Percentiles rank a stretch among this genome's conserved stretches.
These are phyloP conservation scores for Agrochola circellaris DNA, from an alignment of 2,888 invertebrate genomes.

Conservation along the genomic window DNA sequence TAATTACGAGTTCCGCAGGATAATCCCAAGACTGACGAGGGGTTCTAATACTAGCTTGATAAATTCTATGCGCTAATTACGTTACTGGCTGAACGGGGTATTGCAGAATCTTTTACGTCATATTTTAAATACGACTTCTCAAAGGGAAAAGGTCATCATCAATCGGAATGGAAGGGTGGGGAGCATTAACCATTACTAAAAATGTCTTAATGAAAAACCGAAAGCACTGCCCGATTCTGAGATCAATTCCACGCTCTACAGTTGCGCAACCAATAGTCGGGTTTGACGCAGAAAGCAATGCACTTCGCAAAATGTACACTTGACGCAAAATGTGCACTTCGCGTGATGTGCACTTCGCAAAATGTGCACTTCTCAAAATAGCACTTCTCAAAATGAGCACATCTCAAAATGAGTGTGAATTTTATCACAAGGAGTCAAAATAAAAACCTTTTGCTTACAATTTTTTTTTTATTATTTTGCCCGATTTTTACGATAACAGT, in stretches of 20 bases:
- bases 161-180: neutral
- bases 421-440: too few relatives aligned
- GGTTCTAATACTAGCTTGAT: constrained; percentile 42
- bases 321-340: too few relatives aligned
- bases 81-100: neutral
- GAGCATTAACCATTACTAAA: neutral
- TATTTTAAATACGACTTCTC: neutral
- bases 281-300: too few relatives aligned
- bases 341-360: too few relatives aligned
- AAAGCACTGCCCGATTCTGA: neutral
- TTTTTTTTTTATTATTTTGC: too few relatives aligned
- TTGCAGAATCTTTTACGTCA: neutral
- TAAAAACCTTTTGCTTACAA: too few relatives aligned
- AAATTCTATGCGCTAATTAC: constrained; percentile 47
- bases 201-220: neutral
- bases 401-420: too few relatives aligned
- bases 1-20: constrained; percentile 53
- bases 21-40: constrained; percentile 38
- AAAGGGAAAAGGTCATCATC: neutral
- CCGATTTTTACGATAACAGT: too few relatives aligned
- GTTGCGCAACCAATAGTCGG: neutral
- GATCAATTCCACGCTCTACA: neutral
- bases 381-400: too few relatives aligned
- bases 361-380: too few relatives aligned
- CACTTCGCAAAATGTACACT: too few relatives aligned